Conservation (phyloP, 2,797 vertebrate species). For the Lophotriccus pileatus region DNA sequence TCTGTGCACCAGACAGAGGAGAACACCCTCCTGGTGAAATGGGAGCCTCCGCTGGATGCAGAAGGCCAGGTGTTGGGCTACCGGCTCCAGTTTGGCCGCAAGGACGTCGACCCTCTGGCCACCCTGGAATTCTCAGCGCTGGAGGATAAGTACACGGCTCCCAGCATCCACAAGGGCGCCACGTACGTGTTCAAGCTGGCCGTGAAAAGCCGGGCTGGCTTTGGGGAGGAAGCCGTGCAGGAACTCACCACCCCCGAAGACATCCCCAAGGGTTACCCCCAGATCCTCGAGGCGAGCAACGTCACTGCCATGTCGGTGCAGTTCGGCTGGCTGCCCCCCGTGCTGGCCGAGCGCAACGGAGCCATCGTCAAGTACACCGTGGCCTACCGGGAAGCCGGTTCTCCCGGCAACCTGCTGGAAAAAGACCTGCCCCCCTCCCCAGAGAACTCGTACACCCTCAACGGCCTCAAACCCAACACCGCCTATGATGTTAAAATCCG, state of each 20-base stretch:
- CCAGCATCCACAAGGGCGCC: slow-evolving; percentile 89
- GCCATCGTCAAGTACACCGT: slow-evolving; percentile 93
- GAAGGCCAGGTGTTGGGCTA: slow-evolving; percentile 90
- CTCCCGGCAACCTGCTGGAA: slow-evolving; percentile 78
- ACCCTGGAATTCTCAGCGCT: slow-evolving; percentile 87
- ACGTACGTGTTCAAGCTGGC: slow-evolving; percentile 92
- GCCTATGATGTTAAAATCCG: slow-evolving; percentile 97
- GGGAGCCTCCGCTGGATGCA: slow-evolving; percentile 80
- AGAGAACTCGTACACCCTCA: slow-evolving; percentile 87
- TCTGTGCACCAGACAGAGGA: slow-evolving; percentile 88
- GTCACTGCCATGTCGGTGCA: slow-evolving; percentile 89
- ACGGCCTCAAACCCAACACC: slow-evolving; percentile 92
- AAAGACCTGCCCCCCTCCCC: slow-evolving; percentile 84
- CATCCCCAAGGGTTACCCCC: slow-evolving; percentile 89
- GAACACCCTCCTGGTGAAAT: slow-evolving; percentile 85
- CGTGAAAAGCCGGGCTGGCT: slow-evolving; percentile 89
- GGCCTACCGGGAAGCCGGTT: slow-evolving; percentile 86
- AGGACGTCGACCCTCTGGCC: slow-evolving; percentile 84
- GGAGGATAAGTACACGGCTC: slow-evolving; percentile 82
- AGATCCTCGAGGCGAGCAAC: slow-evolving; percentile 86
- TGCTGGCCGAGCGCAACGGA: slow-evolving; percentile 91
- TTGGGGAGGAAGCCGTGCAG: slow-evolving; percentile 87
- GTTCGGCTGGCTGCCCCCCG: slow-evolving; percentile 93
- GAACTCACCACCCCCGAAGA: slow-evolving; percentile 88
- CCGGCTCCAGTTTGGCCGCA: slow-evolving; percentile 91